Base-by-base conservation (phyloP, 2,797 vertebrate genomes). In the Crax fasciolata region DNA sequence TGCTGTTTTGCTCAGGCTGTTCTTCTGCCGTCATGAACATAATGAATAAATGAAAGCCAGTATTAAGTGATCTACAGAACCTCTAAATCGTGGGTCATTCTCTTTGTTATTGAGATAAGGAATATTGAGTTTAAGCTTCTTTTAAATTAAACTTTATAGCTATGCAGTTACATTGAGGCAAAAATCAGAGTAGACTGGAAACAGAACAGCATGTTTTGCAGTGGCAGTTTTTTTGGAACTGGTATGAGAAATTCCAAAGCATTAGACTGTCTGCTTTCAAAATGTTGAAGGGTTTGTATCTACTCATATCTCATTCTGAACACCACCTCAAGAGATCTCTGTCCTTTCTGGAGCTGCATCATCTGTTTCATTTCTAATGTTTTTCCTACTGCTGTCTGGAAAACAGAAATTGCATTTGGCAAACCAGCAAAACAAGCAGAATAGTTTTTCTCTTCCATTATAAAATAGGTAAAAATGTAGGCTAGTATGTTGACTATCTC, bases 41-140 rank as follows among this genome's bases (percentile, higher is more conserved):
- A n/a, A n/a, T n/a, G n/a, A n/a, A n/a, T n/a, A n/a, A n/a, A n/a
- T n/a, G n/a, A n/a, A n/a, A n/a, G n/a, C n/a, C n/a, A n/a, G n/a
- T n/a, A n/a, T n/a, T n/a, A 20, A 55, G 8, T 55, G 52, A 35
- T 77, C 25, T 77, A 17, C 46, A 11, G 28, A 63, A 57, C 24
- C 8, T 85, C n/a, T 70, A 59, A 70, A 35, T 70, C 89, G 68
- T 77, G 66, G 39, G 41, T 93, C 90, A 76, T 93, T 97, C 9
- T 84, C 9, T 59, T n/a, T 73, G 1, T 89, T 82, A 41, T 8
- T 71, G 35, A 17, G 44, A 24, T 49, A 21, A 87, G 55, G 15
- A 49, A 28, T 70, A 10, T 10, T 41, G 12, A 3, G 4, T 87
- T 52, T 84, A 41, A 6, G 11, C 28, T 89, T 77, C 44, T 77